Conservation (phyloP, 2,888 invertebrate genomes). For the Phlogophora meticulosa region DNA sequence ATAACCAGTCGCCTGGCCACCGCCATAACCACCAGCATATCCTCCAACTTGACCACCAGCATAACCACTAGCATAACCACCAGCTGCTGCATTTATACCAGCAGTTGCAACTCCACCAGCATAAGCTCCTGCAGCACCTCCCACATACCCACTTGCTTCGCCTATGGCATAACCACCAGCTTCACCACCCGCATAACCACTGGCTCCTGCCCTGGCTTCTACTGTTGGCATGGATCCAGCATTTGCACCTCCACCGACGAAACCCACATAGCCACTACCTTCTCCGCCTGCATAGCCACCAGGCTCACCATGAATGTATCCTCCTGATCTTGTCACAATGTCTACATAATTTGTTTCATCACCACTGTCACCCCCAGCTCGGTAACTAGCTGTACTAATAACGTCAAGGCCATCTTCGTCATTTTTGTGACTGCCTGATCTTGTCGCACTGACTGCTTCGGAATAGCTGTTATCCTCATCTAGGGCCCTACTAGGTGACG, state of each 20-base stretch:
- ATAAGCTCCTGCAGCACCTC: no score
- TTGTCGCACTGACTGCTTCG: background rate
- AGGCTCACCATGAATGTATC: slow-evolving; percentile 7
- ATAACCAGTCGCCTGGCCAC: background rate
- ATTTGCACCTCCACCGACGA: background rate
- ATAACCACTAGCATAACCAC: background rate
- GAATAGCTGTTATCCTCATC: background rate
- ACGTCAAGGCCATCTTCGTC: background rate
- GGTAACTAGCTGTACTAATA: background rate
- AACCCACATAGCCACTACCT: slow-evolving; percentile 3
- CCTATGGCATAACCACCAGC: background rate
- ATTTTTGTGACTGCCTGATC: slow-evolving; percentile 7
- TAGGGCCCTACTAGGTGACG: background rate
- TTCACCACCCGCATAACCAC: background rate
- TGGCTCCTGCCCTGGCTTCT: background rate
- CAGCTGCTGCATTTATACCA: no score
- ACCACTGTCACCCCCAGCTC: background rate
- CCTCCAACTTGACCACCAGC: background rate
- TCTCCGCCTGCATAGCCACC: slow-evolving; percentile 7
- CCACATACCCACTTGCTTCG: background rate
- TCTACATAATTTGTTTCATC: background rate
- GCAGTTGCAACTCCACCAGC: no score
- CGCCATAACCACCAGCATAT: background rate
- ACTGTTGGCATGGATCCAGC: background rate
- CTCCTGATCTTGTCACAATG: slow-evolving; percentile 6